These are phyloP conservation scores for Fukomys damarensis DNA, from an alignment of 2,113 vertebrate species.

Conservation along the genomic window DNA sequence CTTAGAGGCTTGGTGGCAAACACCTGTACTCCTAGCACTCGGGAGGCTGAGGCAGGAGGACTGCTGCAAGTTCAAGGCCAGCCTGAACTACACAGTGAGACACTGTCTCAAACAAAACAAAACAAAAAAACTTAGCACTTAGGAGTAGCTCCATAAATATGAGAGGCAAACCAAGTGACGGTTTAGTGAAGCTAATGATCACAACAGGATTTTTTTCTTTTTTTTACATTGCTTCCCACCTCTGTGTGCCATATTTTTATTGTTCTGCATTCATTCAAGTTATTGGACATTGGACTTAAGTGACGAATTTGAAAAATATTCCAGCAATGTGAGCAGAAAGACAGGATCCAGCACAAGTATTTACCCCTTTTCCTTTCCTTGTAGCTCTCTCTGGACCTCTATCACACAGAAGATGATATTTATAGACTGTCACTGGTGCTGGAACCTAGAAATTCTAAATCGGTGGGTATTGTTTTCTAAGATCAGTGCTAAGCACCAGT, in stretches of 20 bases:
- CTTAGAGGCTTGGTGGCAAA: not conserved
- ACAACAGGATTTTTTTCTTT: not conserved
- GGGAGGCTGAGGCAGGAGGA: not conserved
- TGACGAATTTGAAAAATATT: not conserved
- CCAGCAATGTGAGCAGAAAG: slow-evolving; percentile 6
- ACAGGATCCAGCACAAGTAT: not conserved
- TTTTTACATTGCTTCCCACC: not conserved
- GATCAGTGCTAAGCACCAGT: not conserved
- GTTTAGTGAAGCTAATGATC: not conserved
- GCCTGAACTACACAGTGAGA: not conserved
- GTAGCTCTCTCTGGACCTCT: slow-evolving; percentile 97
- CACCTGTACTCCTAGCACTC: not conserved
- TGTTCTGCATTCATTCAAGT: not conserved
- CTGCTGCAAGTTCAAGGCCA: not conserved
- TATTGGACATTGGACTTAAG: not conserved
- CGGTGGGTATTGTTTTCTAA: slow-evolving; percentile 82
- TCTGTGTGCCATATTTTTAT: not conserved
- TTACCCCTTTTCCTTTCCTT: slow-evolving; percentile 68
- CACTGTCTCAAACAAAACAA: not conserved
- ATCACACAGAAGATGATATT: slow-evolving; percentile 98
- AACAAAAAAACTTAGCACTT: not conserved
- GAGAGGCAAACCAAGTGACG: not conserved
- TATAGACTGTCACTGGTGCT: slow-evolving; percentile 96
- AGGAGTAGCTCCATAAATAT: not conserved
- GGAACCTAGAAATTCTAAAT: slow-evolving; percentile 96